Evolutionary conservation across 1,140 invertebrate species (phyloP).

Genomic region (Nylanderia fulva): DNA sequence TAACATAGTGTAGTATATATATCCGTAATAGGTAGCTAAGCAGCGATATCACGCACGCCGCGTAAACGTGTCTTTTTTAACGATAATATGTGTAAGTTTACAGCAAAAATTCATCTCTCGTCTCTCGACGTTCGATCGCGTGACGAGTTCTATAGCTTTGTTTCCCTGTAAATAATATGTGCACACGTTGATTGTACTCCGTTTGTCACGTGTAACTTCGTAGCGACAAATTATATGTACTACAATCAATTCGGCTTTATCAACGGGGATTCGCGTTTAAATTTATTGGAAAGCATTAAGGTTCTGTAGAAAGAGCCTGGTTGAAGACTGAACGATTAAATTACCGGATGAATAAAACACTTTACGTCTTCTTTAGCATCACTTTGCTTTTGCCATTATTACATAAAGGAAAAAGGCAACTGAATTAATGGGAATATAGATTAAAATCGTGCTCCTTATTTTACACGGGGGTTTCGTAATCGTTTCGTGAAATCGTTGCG

Average conservation of each 20-base stretch:
- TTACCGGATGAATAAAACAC: constrained; percentile 12
- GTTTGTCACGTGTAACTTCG: constrained; percentile 28
- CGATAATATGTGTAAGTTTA: neutral
- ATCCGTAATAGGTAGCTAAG: constrained; percentile 25
- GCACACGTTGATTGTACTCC: neutral
- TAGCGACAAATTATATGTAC: neutral
- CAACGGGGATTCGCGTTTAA: neutral
- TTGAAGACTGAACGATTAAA: constrained; percentile 14
- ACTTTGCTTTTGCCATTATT: constrained; percentile 23
- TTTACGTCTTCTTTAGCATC: neutral
- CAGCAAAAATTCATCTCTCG: neutral
- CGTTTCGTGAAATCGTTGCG: constrained; percentile 55
- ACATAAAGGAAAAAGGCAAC: constrained; percentile 45
- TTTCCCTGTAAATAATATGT: constrained; percentile 16
- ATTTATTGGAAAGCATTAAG: neutral
- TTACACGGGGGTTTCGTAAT: constrained; percentile 52
- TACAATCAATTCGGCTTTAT: constrained; percentile 29
- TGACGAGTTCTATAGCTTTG: neutral
- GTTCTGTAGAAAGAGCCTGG: neutral
- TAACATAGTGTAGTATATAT: constrained; percentile 27
- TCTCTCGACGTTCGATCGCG: neutral
- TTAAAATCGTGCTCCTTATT: constrained; percentile 51
- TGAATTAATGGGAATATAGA: constrained; percentile 53
- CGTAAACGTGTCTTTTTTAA: constrained; percentile 26
- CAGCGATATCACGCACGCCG: constrained; percentile 13